Base-by-base conservation (phyloP, 1,140 invertebrate genomes). In the Anthonomus grandis region DNA sequence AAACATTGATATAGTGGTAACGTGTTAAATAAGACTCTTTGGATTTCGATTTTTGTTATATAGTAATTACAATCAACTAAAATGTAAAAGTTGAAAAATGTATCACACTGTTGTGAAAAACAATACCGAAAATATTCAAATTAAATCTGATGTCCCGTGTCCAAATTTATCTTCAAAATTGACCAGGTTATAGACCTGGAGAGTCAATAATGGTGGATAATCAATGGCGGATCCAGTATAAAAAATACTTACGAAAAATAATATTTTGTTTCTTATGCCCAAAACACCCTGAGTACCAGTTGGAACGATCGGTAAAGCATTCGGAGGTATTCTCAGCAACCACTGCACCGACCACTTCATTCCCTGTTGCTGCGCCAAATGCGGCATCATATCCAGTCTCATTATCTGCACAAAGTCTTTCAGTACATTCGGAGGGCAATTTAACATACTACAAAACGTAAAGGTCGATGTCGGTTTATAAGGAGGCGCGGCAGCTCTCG, bases 331-430 rank as follows among this genome's bases (percentile, higher is more conserved):
- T 22, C 93, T 84, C 62, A 97, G 77, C 72, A 92, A 93, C 83
- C 91, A 91, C 72, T 94, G 90, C 21, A 95, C 84, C 17, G 83
- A 81, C 93, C 93, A 97, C 63, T 79, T 79, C 6, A 77, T 69
- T 13, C 76, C 74, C 63, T 84, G 84, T 15, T 85, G 82, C 45
- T 85, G 82, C 44, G 81, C 80, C 10, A 87, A 66, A 8, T 86
- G 67, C 27, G 80, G 78, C 42, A 84, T 78, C 65, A 94, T 67
- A 68, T 95, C 91, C 15, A 93, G 69, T 60, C 85, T 83, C 83
- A 94, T 92, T 50, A 95, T 89, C 74, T 92, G 86, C 53, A 97
- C 84, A 67, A 95, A 92, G 73, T 97, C 92, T 69, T 93, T 92
- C 3, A 97, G 81, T 15, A 95, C 89, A 62, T 88, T 86, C 4